Conservation (phyloP, 2,797 vertebrate genomes). For the Macrochelys suwanniensis region DNA sequence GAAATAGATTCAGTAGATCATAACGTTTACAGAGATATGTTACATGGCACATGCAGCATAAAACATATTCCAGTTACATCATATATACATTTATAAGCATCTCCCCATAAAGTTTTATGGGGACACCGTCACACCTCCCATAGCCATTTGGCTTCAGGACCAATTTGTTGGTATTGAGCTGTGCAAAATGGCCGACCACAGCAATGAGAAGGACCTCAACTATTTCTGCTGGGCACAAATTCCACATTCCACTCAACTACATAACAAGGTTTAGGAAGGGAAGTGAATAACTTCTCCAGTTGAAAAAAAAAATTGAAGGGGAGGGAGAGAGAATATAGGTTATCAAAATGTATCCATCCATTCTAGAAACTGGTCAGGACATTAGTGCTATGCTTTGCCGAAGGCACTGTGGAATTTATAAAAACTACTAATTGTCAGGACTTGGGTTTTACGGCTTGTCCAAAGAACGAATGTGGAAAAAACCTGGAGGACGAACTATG, state of each 20-base stretch:
- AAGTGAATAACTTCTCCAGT: neutral
- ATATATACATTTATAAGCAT: too few species aligned
- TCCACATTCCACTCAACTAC: neutral
- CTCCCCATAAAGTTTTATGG: too few species aligned
- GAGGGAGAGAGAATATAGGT: neutral
- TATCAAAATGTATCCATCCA: neutral
- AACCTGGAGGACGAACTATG: too few species aligned
- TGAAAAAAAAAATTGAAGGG: neutral
- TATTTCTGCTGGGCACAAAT: neutral
- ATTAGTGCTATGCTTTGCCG: neutral
- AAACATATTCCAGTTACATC: too few species aligned
- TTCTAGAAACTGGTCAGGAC: neutral
- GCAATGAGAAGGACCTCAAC: neutral
- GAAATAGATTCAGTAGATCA: too few species aligned
- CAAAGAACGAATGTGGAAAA: neutral
- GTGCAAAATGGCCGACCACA: neutral
- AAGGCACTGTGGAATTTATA: neutral
- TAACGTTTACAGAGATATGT: too few species aligned
- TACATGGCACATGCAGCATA: too few species aligned
- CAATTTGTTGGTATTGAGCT: neutral
- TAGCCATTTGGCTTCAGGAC: neutral
- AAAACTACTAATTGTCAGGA: neutral
- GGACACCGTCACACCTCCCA: neutral
- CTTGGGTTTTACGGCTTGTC: neutral
- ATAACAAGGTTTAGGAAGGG: neutral